Base-by-base conservation (phyloP, 2,113 vertebrate genomes). In the Platycercus adscitus region DNA sequence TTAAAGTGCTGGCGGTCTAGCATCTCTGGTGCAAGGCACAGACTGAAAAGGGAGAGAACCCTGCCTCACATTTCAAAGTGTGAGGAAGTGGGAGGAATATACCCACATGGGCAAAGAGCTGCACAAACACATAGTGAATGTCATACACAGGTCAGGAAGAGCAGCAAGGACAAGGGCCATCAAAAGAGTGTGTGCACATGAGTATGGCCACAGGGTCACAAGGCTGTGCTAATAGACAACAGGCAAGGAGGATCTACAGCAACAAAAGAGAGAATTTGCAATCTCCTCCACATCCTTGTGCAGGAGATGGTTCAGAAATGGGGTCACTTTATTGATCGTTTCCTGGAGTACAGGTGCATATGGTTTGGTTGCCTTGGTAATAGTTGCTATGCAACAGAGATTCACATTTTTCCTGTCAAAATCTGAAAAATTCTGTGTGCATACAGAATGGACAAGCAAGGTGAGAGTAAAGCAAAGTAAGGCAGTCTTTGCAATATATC, bases 351-450 rank as follows among this genome's bases (percentile, higher is more conserved):
- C 85, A 96, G 95, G 92, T 97, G 49, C 88, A 52, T 91, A 79
- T 58, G 77, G 83, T 81, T 88, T 86, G 83, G 97, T 96, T 97
- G 94, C 82, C 95, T 84, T 78, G 82, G 97, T 69, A 96, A 96
- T 92, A 4, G 95, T 96, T 97, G 93, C 97, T 91, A 82, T 70
- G 96, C 96, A 95, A 96, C 96, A 56, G 35, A 86, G 88, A 96
- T 95, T 91, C 91, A 91, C 72, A 92, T 95, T 96, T 96, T 93
- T 95, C 24, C 53, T 87, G 71, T 80, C 76, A 92, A 93, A 82
- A 84, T 94, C 75, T 79, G 50, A 93, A 96, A 84, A 94, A 70
- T 8, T 77, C 89, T 56, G 63, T 11, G 58, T 58, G 60, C 79
- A 84, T 24, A 71, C 7, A 89, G 58, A 33, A 60, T 10, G 93